phyloP scores from a whole-genome alignment of 92 coral and sea anemone genomes.

The Epizoanthus rinbou region DNA sequence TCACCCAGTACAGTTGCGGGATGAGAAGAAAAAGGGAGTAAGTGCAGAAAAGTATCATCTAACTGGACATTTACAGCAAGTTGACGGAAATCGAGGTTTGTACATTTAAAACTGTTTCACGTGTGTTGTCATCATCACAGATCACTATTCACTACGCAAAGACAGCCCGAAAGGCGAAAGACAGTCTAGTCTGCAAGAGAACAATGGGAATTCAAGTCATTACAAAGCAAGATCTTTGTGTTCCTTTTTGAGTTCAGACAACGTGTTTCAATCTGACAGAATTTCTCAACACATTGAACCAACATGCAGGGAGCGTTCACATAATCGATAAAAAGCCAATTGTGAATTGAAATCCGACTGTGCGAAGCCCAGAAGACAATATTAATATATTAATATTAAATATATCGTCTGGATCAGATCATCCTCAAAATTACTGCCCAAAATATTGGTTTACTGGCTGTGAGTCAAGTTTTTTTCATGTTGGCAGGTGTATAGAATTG shows the following conservation, averaged over 20 bases:
- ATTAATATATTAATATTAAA: neutral
- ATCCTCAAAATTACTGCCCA: neutral
- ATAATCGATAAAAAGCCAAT: neutral
- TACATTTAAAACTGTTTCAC: neutral
- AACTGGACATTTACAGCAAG: slow-evolving; percentile 10
- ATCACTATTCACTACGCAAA: no score
- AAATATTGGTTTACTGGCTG: neutral
- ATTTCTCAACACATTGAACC: slow-evolving; percentile 10
- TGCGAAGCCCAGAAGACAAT: neutral
- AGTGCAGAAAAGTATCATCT: neutral
- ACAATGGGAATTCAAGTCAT: no score
- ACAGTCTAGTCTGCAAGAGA: no score
- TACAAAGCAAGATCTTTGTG: neutral
- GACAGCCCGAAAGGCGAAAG: no score
- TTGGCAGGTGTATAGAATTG: slow-evolving; percentile 6
- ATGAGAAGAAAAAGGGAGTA: neutral
- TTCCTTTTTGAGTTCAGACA: neutral
- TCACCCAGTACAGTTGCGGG: neutral
- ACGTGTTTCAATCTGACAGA: neutral
- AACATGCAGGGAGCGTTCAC: neutral
- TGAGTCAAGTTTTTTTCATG: neutral
- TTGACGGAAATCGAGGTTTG: slow-evolving; percentile 8
- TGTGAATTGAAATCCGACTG: neutral
- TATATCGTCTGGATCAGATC: neutral
- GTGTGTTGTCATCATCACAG: neutral